Base-by-base conservation (phyloP, 2,888 invertebrate genomes). In the Synergus laeviventris region DNA sequence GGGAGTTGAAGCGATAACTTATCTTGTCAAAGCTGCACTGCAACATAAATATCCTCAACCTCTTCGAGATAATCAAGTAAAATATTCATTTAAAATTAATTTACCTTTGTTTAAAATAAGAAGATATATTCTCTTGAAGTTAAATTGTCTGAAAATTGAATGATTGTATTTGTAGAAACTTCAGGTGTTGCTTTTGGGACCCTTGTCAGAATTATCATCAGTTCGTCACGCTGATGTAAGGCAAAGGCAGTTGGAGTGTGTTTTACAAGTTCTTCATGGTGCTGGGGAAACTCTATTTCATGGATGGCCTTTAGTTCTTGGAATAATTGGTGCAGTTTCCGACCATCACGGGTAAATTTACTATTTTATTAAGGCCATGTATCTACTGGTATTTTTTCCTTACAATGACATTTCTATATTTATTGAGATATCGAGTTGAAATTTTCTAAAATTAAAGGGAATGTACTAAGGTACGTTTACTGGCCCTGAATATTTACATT, bases 1-100 rank as follows among this genome's bases (percentile, higher is more conserved):
- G 98, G 99, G 99, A 0, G 98, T 98, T 0, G 98, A 98, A 91
- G 98, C 98, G 0, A 95, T 99, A 75, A 98, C 99, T 0, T 97
- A 97, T 88, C 92, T 99, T 66, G 97, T 99, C 0, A 97, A 97
- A 90, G 96, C 97, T 0, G 98, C 98, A 2, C 93, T 99, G 82
- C 95, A 96, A 83, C 96, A 96, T 89, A 96, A 97, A 88, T 97
- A 97, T 89, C 94, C 94, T 14, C 94, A 96, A 79, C 97, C 97
- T 0, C 93, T 96, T 1, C 94, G 96, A 74, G 96, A 97, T 84
- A 97, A 97, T 87, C 95, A 97, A 92, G 96, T 96, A 88, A 87
- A 87, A 75, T 61, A 39, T 24, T 12, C 5, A 73, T 74, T 79
- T 4, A 31, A 31, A 31, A 31, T 18, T 31, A 75, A 74, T 64